Evolutionary conservation across 2,797 vertebrate genomes (phyloP), one percentile per base, ranked within the genome.

Genomic region (Sarcophilus harrisii): DNA sequence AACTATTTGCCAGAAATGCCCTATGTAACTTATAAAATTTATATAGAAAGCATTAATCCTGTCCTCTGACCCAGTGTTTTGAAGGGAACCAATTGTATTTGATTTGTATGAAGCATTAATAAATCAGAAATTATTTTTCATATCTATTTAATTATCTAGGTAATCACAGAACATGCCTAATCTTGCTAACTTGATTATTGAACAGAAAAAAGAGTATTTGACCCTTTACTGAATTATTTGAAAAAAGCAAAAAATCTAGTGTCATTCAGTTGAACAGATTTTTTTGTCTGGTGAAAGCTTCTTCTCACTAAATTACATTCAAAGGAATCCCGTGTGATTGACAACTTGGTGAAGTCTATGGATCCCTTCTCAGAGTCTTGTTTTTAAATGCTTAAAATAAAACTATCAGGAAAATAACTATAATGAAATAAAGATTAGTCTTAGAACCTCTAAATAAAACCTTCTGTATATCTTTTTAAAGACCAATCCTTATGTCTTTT

Each of bases 401-500:
- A 73, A 73, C 27, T 66, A 14, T 66, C 13, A 66, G 62, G 62
- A 38, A 38, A 38, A 73, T 2, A 38, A n/a, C 6, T 73, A 38
- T 73, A 38, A 38, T 73, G 66, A 38, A n/a, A 73, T 73, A 21
- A 66, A 38, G 16, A 73, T 73, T 73, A 21, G 24, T 73, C 66
- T 73, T 73, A 73, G 66, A 38, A 38, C 8, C n/a, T 12, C 2
- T 73, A 81, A 81, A 73, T 38, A 52, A 38, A 73, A 38, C 45
- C 66, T n/a, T 81, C 18, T 81, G 14, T 45, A 24, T 81, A 45
- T 45, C n/a, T 81, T 81, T 8, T 81, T 81, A 81, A 81, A 81
- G 21, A 81, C n/a, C 73, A 45, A 9, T 45, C 21, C 73, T 5
- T 0, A 0, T 5, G 10, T 0, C 0, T 29, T 3, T 57, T 0